Evolutionary conservation across 2,797 vertebrate species (phyloP), one percentile per base, ranked within the genome.

Genomic region (Sebastes diploproa): DNA sequence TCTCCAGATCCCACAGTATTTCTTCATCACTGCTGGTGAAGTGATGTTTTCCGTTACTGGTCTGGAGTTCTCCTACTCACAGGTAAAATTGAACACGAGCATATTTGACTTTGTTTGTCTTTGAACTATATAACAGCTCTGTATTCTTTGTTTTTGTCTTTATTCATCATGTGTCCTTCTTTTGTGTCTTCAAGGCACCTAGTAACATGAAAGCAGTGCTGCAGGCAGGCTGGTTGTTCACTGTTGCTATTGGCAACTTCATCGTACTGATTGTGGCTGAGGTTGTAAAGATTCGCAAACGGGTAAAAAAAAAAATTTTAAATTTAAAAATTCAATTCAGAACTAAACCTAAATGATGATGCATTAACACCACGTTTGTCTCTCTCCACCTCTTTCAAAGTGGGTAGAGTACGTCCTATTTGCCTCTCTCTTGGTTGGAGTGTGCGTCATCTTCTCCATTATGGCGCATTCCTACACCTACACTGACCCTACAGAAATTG

Each of bases 171-270:
- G 18, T 58, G 27, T 60, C 6, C 0, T 50, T 42, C 34, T 63
- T 81, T 72, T 83, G 27, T 77, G 3, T 83, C 12, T 79, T 62
- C 0, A 78, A 99, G 98, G 98, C 98, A 7, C 98, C 98, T 0
- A 96, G 96, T 84, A 99, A 97, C 78, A 99, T 99, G 98, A 99
- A 99, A 91, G 94, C 98, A 0, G 98, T 99, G 84, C 95, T 99
- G 23, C 98, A 99, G 79, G 98, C 98, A 0, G 97, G 98, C 5
- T 99, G 98, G 98, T 94, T 98, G 69, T 75, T 99, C 4, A 97
- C 97, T 0, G 97, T 98, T 76, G 97, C 98, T 11, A 2, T 99
- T 0, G 98, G 98, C 14, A 99, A 99, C 94, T 96, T 99, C 70
- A 98, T 98, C 2, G 98, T 99, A 70, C 94, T 99, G 27, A 98